Evolutionary conservation across 2,888 invertebrate genomes (phyloP), one percentile per base, ranked within the genome.

Genomic region (Beris morrisii): DNA sequence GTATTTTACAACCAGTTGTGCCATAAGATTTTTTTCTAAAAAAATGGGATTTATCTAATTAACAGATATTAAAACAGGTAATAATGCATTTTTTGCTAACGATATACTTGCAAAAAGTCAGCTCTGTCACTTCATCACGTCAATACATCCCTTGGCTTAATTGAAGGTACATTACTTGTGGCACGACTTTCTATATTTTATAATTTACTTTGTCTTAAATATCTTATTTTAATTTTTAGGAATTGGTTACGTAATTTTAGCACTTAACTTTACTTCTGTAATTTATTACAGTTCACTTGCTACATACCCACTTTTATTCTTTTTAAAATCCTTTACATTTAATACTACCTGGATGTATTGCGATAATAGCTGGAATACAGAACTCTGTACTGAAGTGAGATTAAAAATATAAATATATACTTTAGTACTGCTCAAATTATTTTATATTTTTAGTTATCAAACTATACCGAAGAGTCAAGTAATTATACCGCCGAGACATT

Each of bases 241-340:
- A 63, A 91, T 93, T 46, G 95, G 95, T 3, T 93, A 92, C 76
- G 91, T 93, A 0, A 88, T 90, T 31, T 83, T 93, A 7, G 81
- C 93, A 64, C 85, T 93, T 72, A 94, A 94, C 73, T 82, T 92
- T 70, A 88, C 93, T 81, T 87, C 90, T 64, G 88, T 90, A 67
- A 86, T 86, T 65, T 95, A 93, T 80, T 94, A 93, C 79, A 89
- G 92, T 72, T 87, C 92, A 3, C 88, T 94, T 65, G 87, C 93
- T 76, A 86, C 93, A 4, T 94, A 94, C 83, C 93, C 93, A 3
- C 77, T 95, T 52, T 85, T 90, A 70, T 95, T 92, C 79, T 85
- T 94, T 69, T 86, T 85, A 72, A 87, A 88, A 79, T 89, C 90
- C 5, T 83, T 91, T 72, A 83, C 81, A 67, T 77, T 82, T 38